Base-by-base conservation (phyloP, 1,140 invertebrate species). In the Drosophila watanabei region DNA sequence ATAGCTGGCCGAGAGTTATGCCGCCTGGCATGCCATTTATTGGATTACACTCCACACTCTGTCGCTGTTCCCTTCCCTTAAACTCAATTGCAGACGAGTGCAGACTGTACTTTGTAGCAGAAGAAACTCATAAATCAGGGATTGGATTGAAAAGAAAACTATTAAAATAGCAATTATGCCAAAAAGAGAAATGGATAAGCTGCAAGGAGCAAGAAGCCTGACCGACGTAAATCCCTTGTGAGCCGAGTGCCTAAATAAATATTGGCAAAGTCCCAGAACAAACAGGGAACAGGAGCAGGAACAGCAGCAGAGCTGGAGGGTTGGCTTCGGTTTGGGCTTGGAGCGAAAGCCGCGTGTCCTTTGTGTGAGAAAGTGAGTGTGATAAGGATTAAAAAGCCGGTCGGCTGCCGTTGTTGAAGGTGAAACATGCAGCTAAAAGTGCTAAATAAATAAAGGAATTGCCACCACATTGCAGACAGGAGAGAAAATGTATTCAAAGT, bases 321-420 rank as follows among this genome's bases (percentile, higher is more conserved):
- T 32, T 39, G 30, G 37, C 18, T 39, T 2, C 9, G 63, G 41
- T 3, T 24, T 33, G 61, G 39, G 32, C 11, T 35, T 39, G 37
- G 30, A 20, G 41, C 37, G 58, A 64, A 69, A 43, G 56, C 58
- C 62, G 49, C 72, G 75, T 58, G 64, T 73, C 49, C 48, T 64
- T 64, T 63, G 71, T 52, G 46, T 46, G 70, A 56, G 39, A 63
- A 71, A 41, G 52, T 54, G 60, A 76, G 58, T 75, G 61, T 81
- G 80, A 79, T 90, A 90, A 90, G 86, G 86, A 90, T 89, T 89
- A 80, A 89, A 86, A 82, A 89, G 78, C 80, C 75, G 75, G 73
- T 59, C 73, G 49, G 54, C 35, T 46, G 24, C 2, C 20, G 33
- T 39, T 24, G 64, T 56, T 39, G 64, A 63, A 83, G 68, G 60